Percentiles rank a stretch among this genome's conserved stretches.
Evolutionary conservation across 1,140 invertebrate genomes (phyloP).

Genomic region (Zaprionus ghesquierei): DNA sequence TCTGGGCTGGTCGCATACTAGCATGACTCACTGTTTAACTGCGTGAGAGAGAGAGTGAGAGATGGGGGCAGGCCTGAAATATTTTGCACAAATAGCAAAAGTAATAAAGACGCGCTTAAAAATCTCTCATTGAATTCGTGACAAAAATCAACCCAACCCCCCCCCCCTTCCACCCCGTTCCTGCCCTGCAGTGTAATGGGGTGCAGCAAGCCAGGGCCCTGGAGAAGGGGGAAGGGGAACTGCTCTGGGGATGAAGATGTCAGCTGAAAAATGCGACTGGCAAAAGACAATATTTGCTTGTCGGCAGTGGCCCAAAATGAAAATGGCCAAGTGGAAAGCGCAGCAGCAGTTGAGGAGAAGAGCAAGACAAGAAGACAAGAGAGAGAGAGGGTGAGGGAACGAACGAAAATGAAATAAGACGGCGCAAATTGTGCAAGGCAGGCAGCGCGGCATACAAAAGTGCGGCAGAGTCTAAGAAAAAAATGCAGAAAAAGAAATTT

Average conservation of each 20-base stretch:
- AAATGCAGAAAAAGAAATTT: not conserved
- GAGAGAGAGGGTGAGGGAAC: not conserved
- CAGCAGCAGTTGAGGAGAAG: not conserved
- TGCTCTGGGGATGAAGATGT: constrained; percentile 40
- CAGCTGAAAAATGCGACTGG: constrained; percentile 68
- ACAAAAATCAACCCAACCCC: constrained; percentile 59
- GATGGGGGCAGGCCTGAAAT: constrained; percentile 29
- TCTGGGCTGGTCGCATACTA: constrained; percentile 15
- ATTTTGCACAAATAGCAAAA: constrained; percentile 52
- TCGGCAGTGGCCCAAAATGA: constrained; percentile 53
- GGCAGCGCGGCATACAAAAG: constrained; percentile 42
- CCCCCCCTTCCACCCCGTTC: not conserved
- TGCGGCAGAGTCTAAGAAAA: constrained; percentile 14
- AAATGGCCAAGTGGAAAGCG: constrained; percentile 48
- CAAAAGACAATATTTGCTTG: constrained; percentile 74
- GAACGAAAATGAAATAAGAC: constrained; percentile 55
- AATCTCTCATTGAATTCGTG: constrained; percentile 80
- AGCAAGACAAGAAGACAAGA: not conserved
- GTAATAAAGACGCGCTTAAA: constrained; percentile 80
- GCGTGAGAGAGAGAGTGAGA: not conserved
- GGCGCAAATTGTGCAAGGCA: constrained; percentile 18
- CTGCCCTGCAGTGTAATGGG: not conserved
- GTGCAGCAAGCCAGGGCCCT: constrained; percentile 5
- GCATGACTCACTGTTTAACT: constrained; percentile 15
- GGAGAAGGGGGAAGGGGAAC: not conserved